Base-by-base conservation (phyloP, 1,140 invertebrate species). In the Pseudomyrmex dendroicus region DNA sequence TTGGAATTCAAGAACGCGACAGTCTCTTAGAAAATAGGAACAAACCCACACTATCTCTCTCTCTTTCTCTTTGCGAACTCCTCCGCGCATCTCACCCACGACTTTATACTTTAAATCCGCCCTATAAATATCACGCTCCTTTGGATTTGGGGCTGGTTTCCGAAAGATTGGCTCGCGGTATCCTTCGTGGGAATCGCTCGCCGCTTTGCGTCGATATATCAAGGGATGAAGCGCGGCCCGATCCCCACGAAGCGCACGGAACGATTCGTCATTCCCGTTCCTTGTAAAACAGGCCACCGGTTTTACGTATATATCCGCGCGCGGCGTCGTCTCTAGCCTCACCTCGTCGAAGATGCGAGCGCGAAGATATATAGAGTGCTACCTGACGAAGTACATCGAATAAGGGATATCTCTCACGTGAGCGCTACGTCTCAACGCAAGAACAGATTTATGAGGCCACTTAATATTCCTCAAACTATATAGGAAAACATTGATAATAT, bases 41-140 rank as follows among this genome's bases (percentile, higher is more conserved):
- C 90, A 91, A 85, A 88, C 86, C 87, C 77, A n/a, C 57, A 25
- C 35, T 20, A 20, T 20, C 20, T 20, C 52, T 25, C 35, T 35
- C 35, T 35, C 35, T 35, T 35, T 35, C 35, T 35, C 74, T 48
- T 17, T 22, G 89, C 84, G 87, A 78, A 80, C 88, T 88, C 89
- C 88, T 76, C 87, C 54, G 20, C 20, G 17, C 54, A 20, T 25
- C 64, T 50, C 22, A 25, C 50, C 66, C 68, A 89, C 90, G 91
- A 93, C 92, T 94, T 94, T 94, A 94, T 94, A 93, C 93, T 94
- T 94, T 94, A 94, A 94, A 94, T 94, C 94, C 93, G 76, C 86
- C 92, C 93, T 93, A 94, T 94, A 94, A 94, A 94, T 94, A 94
- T 94, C 93, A 92, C 86, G 91, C 92, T 94, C 89, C 91, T 94